These are phyloP conservation scores for Trichonephila clavata DNA, from an alignment of 1,140 invertebrate genomes.

Conservation along the genomic window DNA sequence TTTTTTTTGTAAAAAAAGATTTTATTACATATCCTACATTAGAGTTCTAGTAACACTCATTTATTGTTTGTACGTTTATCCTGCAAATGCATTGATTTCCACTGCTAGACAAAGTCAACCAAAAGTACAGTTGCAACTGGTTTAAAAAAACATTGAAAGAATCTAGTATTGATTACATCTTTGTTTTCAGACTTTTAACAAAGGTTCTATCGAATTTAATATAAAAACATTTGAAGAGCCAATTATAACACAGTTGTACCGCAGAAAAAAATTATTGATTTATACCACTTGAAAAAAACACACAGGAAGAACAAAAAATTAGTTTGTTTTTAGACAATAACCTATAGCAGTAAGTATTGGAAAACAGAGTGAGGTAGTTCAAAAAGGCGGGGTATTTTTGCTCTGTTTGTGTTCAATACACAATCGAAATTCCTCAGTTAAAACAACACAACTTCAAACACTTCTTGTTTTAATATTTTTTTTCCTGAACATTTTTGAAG, in stretches of 20 bases:
- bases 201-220: background rate
- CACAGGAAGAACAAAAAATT: background rate
- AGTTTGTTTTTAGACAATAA: background rate
- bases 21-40: too few species aligned
- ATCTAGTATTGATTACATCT: background rate
- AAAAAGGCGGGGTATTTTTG: background rate
- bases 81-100: too few species aligned
- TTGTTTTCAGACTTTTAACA: background rate
- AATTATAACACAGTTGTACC: conserved; percentile 7
- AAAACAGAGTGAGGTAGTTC: background rate
- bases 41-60: too few species aligned
- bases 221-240: background rate
- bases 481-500: too few species aligned
- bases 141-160: background rate
- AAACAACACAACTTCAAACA: background rate
- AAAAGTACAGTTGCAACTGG: background rate
- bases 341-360: background rate
- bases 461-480: background rate
- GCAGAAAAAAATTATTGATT: conserved; percentile 1
- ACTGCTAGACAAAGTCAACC: background rate
- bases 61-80: too few species aligned
- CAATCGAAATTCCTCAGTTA: background rate
- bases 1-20: too few species aligned
- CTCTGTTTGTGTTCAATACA: background rate
- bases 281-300: background rate